Evolutionary conservation across 2,888 invertebrate genomes (phyloP), one percentile per base, ranked within the genome.

Genomic region (Venusia cambrica): DNA sequence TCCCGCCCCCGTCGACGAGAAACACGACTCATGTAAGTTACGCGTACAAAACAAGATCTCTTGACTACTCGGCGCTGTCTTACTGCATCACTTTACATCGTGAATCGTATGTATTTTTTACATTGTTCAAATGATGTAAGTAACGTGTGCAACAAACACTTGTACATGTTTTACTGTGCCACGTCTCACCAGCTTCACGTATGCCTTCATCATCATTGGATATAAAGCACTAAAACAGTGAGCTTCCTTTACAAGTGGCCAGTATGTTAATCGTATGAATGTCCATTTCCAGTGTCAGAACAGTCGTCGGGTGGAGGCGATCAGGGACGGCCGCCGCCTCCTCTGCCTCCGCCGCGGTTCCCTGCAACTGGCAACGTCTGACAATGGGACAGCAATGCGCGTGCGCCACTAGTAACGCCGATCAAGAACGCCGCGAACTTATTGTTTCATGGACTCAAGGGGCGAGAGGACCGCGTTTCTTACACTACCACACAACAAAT

Each of bases 241-340:
- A 11, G 6, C 9, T 1, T 14, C 18, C 29, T 38, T 16, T 4
- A 24, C 18, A 24, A 19, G 8, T 18, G 13, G 25, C 30, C 25
- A 12, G 5, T 16, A 20, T 22, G 15, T 12, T 19, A 11, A 9
- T 9, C 4, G n/a, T n/a, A n/a, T n/a, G n/a, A n/a, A n/a, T n/a
- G n/a, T n/a, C n/a, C n/a, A n/a, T n/a, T 32, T 85, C 90, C 93
- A 92, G 95, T 94, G 83, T 95, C 94, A 81, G 95, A 95, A 88
- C 94, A 92, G 88, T 95, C 94, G 89, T 94, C 94, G 88, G 87
- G 87, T 80, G 89, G 87, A 79, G 93, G 92, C 78, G 90, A 90
- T 79, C 90, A 85, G 68, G 80, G 88, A 68, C 90, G 93, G 76
- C 92, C 93, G 76, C 94, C 94, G 77, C 94, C 94, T 57, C 93